phyloP scores from a whole-genome alignment of 2,888 invertebrate species.

The Archips crataeganus region DNA sequence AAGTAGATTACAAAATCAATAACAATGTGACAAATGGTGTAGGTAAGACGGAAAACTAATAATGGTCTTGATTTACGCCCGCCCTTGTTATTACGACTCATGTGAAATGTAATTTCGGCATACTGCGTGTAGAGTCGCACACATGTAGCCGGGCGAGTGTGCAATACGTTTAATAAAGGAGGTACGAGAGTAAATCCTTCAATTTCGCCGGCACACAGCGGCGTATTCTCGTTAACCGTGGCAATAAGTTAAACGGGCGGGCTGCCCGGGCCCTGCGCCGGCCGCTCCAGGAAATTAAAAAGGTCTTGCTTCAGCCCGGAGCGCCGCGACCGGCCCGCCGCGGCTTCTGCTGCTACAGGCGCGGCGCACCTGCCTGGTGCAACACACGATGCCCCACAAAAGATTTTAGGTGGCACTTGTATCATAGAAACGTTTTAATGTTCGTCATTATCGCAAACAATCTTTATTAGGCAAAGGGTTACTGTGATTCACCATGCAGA shows the following conservation, averaged over 20 bases:
- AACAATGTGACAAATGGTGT: constrained; percentile 77
- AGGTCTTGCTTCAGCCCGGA: constrained; percentile 45
- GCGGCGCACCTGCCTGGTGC: background rate
- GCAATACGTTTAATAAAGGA: constrained; percentile 86
- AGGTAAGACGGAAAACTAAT: constrained; percentile 83
- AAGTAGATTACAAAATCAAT: constrained; percentile 62
- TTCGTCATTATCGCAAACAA: background rate
- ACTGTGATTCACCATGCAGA: background rate
- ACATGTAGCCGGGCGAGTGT: constrained; percentile 70
- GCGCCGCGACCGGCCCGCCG: constrained; percentile 49
- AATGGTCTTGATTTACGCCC: constrained; percentile 84
- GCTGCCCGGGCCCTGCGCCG: constrained; percentile 47
- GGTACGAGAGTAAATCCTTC: constrained; percentile 86
- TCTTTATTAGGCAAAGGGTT: background rate
- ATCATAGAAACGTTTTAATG: background rate
- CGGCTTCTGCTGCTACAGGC: constrained; percentile 5
- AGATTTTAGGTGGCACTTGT: background rate
- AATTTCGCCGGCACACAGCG: constrained; percentile 85
- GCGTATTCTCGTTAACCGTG: constrained; percentile 85
- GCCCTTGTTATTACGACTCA: constrained; percentile 86
- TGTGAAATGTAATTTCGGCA: constrained; percentile 85
- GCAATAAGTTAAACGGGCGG: constrained; percentile 85
- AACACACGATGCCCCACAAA: background rate
- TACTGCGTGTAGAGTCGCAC: constrained; percentile 73
- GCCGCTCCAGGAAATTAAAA: constrained; percentile 49